These are phyloP conservation scores for Brenthis hecate DNA, from an alignment of 2,888 invertebrate species.

Conservation along the genomic window DNA sequence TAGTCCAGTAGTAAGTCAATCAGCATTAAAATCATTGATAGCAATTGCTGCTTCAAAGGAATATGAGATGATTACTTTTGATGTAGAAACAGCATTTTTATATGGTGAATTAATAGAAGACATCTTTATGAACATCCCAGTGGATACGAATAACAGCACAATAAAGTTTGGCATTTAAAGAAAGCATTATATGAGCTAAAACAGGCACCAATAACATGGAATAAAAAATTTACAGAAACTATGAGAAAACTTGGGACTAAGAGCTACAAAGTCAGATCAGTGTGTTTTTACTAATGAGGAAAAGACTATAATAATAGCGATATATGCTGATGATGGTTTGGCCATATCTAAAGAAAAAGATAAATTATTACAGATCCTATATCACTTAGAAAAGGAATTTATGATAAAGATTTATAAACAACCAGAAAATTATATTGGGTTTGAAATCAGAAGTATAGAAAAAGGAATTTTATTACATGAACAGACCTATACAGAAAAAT, in stretches of 20 bases:
- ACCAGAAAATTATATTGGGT: neutral
- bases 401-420: no score
- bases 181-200: no score
- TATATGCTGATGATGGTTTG: slow-evolving; percentile 17
- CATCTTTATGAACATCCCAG: neutral
- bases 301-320: neutral
- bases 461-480: no score
- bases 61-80: neutral
- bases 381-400: no score
- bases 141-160: no score
- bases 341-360: neutral
- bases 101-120: slow-evolving; percentile 1
- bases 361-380: neutral
- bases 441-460: no score
- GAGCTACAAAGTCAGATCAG: neutral
- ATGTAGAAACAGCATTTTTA: slow-evolving; percentile 10
- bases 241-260: neutral
- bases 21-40: slow-evolving; percentile 2
- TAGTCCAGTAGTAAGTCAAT: slow-evolving; percentile 4
- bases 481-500: no score
- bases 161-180: no score
- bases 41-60: slow-evolving; percentile 10
- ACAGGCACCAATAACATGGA: no score
- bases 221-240: no score
- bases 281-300: slow-evolving; percentile 12